Conservation (phyloP, 2,888 invertebrate genomes). For the Danaus chrysippus region DNA sequence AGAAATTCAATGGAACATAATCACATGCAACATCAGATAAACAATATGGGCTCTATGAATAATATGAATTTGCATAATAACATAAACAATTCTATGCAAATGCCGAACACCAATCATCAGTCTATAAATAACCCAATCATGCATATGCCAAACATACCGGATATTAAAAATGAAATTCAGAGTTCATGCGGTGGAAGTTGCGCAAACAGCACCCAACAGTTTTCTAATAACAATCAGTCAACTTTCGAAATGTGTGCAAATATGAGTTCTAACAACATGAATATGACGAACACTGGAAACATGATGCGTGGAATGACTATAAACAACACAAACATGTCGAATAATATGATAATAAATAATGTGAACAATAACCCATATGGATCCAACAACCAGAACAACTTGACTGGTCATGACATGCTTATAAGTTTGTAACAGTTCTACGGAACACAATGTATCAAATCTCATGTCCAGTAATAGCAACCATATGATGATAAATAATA, state of each 20-base stretch:
- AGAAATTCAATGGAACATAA: slow-evolving; percentile 66
- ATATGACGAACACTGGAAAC: slow-evolving; percentile 53
- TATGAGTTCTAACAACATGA: slow-evolving; percentile 59
- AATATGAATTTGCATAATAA: slow-evolving; percentile 68
- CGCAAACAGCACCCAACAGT: slow-evolving; percentile 59
- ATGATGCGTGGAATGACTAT: slow-evolving; percentile 66
- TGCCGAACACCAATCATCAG: slow-evolving; percentile 61
- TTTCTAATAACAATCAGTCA: slow-evolving; percentile 53
- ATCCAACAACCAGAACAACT: slow-evolving; percentile 51
- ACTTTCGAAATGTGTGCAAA: slow-evolving; percentile 67
- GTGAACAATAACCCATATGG: slow-evolving; percentile 60
- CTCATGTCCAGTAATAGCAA: slow-evolving; percentile 56
- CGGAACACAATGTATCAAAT: slow-evolving; percentile 62
- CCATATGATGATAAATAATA: slow-evolving; percentile 69
- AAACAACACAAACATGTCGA: slow-evolving; percentile 58
- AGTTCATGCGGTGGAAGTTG: slow-evolving; percentile 70
- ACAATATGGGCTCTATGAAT: slow-evolving; percentile 57
- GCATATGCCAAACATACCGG: slow-evolving; percentile 69
- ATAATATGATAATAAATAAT: slow-evolving; percentile 66
- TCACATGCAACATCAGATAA: slow-evolving; percentile 71
- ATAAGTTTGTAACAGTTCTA: slow-evolving; percentile 65
- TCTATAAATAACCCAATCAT: slow-evolving; percentile 63
- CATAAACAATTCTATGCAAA: slow-evolving; percentile 62
- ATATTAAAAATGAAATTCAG: slow-evolving; percentile 72
- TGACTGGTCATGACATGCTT: slow-evolving; percentile 64